Evolutionary conservation across 1,140 invertebrate species (phyloP), one percentile per base, ranked within the genome.

Genomic region (Papilio dardanus): DNA sequence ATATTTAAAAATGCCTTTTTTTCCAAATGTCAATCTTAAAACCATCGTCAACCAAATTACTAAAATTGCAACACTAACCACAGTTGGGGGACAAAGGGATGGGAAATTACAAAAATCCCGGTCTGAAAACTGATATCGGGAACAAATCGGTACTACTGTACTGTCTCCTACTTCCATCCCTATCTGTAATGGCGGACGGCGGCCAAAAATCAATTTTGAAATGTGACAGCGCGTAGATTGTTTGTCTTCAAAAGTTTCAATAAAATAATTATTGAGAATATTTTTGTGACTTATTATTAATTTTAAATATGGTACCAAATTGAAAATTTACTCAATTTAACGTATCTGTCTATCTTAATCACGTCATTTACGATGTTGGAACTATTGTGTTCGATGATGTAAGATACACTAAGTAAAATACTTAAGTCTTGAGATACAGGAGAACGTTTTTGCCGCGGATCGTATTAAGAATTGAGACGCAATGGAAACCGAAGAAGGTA

Each of bases 171-270:
- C 42, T 16, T 42, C 21, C 35, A 77, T 35, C 42, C 37, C 67
- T 24, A 68, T 66, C 75, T 75, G 37, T 28, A 87, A 90, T 90
- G 88, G 87, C 89, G 88, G 83, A 90, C 90, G 88, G 87, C 89
- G 88, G 83, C 83, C 83, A 89, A 93, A 92, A 92, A 92, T 93
- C 91, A 90, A 93, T 91, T 92, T 92, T 88, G 83, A 91, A 92
- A 84, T 89, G 76, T 90, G 86, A 90, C 87, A 90, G 83, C 76
- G 79, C 68, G 77, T 42, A 14, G 14, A 75, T 78, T 66, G 40
- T 80, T 75, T 80, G 74, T 76, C 76, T 73, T 58, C 46, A 77
- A 81, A 77, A 80, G 46, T 37, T 14, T n/a, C 28, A 35, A 68
- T 68, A 35, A 79, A 78, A 77, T 77, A 74, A 83, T 79, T 77